Evolutionary conservation across 2,888 invertebrate genomes (phyloP), one percentile per base, ranked within the genome.

Genomic region (Dyspetes luteomarginatus): DNA sequence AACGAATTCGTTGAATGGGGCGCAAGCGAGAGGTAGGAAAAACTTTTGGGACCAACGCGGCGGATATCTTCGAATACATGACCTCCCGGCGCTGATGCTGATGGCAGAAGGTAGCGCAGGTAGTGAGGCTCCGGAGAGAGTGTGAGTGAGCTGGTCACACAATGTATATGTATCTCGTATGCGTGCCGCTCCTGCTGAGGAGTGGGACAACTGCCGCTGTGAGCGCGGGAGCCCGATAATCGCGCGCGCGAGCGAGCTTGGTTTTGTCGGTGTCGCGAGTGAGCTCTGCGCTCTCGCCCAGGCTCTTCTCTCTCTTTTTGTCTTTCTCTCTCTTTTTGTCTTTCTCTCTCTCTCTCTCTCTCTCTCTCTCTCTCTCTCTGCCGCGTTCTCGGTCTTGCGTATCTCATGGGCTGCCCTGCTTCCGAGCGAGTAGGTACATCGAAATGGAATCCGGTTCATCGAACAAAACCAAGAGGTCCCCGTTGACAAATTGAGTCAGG

Each of bases 401-500:
- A n/a, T n/a, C 83, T 78, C 84, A 86, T 84, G 86, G 83, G 76
- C 86, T 68, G 69, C 50, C 64, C 74, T 22, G 69, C 69, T 71
- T 69, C 64, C 50, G 52, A 41, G 65, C 68, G 64, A 79, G 79
- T 79, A 17, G 79, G 87, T 88, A 90, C 89, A 89, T 88, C 87
- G 85, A 87, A 88, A 87, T 82, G 90, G 90, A 90, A 90, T 90
- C 88, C 89, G 88, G 89, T 89, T 87, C 85, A 84, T 85, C 86
- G 87, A 86, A 89, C 88, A 89, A 89, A 90, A 89, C 89, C 88
- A 82, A 86, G 86, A 82, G 86, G 86, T 86, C 69, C 84, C 85
- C 85, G 85, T 90, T 90, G 90, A 90, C 90, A 90, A 90, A 90
- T 90, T 90, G 89, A 90, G 88, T 89, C 84, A 65, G 69, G 78